Percentiles rank a stretch among this genome's conserved stretches.
These are phyloP conservation scores for Heloderma charlesbogerti DNA, from an alignment of 2,113 vertebrate genomes.

Conservation along the genomic window DNA sequence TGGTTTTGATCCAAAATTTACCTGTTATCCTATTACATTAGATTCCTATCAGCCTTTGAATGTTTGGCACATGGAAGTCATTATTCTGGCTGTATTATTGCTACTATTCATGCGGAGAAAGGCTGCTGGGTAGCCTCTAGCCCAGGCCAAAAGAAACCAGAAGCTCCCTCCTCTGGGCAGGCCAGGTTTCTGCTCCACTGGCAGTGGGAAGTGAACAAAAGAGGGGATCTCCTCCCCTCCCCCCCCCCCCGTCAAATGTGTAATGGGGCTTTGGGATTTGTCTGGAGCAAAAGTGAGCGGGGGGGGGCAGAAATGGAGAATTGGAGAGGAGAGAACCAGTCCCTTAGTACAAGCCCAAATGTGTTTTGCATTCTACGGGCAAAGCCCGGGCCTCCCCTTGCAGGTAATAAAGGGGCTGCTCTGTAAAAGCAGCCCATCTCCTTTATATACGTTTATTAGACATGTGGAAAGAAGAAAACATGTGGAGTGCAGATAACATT, in stretches of 20 bases:
- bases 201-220: neutral
- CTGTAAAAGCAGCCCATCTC: slow-evolving; percentile 44
- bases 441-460: slow-evolving; percentile 65
- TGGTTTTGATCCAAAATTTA: slow-evolving; percentile 55
- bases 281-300: slow-evolving; percentile 35
- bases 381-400: slow-evolving; percentile 33
- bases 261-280: neutral
- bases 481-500: slow-evolving; percentile 77
- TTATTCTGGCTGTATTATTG: slow-evolving; percentile 40
- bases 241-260: fast-evolving
- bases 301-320: slow-evolving; percentile 38
- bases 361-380: slow-evolving; percentile 73
- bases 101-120: slow-evolving; percentile 47
- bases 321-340: slow-evolving; percentile 58
- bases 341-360: slow-evolving; percentile 67
- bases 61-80: slow-evolving; percentile 43
- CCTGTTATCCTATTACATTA: slow-evolving; percentile 44
- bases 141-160: neutral
- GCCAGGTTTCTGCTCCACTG: neutral
- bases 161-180: neutral
- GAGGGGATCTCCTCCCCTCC: neutral
- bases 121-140: neutral
- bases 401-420: neutral
- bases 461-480: slow-evolving; percentile 74
- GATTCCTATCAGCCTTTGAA: slow-evolving; percentile 41